Conservation (phyloP, 1,140 invertebrate species). For the Papilio machaon region DNA sequence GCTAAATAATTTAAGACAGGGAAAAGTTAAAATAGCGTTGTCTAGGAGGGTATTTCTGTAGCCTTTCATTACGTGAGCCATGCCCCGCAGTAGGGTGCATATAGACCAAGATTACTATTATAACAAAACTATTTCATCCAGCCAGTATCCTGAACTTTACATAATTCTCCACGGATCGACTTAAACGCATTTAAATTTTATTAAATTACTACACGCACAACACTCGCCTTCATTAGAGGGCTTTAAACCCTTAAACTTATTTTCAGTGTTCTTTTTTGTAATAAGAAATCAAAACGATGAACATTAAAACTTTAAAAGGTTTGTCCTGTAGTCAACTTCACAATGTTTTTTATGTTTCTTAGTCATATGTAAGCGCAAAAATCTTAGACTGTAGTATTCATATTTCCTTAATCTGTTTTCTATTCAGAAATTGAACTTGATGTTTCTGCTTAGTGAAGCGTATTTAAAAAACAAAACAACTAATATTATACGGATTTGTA, state of each 20-base stretch:
- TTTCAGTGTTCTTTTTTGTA: slow-evolving; percentile 9
- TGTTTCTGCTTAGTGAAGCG: neutral
- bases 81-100: slow-evolving; percentile 27
- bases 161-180: slow-evolving; percentile 14
- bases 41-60: slow-evolving; percentile 16
- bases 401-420: neutral
- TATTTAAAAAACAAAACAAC: too few relatives aligned
- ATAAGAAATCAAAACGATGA: slow-evolving; percentile 3
- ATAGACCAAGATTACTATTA: slow-evolving; percentile 32
- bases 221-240: slow-evolving; percentile 10
- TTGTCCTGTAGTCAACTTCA: neutral
- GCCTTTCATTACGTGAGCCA: slow-evolving; percentile 25
- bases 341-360: neutral
- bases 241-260: slow-evolving; percentile 16
- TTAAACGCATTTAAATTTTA: slow-evolving; percentile 27
- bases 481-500: too few relatives aligned
- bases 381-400: neutral
- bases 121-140: slow-evolving; percentile 12
- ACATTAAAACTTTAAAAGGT: slow-evolving; percentile 17
- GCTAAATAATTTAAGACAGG: neutral
- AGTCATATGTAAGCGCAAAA: neutral
- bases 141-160: slow-evolving; percentile 24
- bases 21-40: neutral
- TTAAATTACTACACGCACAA: slow-evolving; percentile 16
- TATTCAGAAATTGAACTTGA: neutral